A percentile compares a stretch with the other conserved stretches of the same genome.
These are phyloP conservation scores for Cephus rjabovi DNA, from an alignment of 2,888 invertebrate species.

Conservation along the genomic window DNA sequence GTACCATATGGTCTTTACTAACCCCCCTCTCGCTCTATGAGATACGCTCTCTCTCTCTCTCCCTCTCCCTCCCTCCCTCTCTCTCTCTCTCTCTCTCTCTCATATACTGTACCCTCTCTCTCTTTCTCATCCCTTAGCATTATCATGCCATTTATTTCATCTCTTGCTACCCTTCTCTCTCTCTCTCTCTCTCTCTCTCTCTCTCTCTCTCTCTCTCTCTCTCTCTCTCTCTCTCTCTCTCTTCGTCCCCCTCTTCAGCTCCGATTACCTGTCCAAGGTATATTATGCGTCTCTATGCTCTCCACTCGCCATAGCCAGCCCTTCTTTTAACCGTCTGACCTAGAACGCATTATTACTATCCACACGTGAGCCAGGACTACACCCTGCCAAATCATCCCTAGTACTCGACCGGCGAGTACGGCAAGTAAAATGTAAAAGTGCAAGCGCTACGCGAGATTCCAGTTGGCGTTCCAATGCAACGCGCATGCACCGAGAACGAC, in stretches of 20 bases:
- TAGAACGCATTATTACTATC: neutral
- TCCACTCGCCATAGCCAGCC: neutral
- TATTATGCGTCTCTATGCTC: neutral
- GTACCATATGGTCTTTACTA: neutral
- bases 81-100: too few relatives aligned
- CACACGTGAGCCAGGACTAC: neutral
- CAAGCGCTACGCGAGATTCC: neutral
- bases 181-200: neutral
- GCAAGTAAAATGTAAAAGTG: neutral
- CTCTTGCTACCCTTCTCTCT: too few relatives aligned
- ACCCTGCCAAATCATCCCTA: neutral
- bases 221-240: neutral
- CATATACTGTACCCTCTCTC: too few relatives aligned
- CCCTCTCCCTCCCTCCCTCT: neutral
- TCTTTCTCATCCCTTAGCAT: neutral
- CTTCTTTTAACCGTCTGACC: neutral
- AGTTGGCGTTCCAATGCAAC: conserved; percentile 7
- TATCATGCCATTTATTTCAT: neutral
- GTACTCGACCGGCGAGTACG: neutral
- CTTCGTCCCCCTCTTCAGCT: neutral
- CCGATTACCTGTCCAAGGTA: neutral
- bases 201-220: neutral
- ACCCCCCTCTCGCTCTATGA: neutral
- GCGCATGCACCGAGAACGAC: conserved; percentile 52
- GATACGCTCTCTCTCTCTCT: neutral